A percentile compares a stretch with the other conserved stretches of the same genome.
Evolutionary conservation across 1,140 invertebrate genomes (phyloP).

Genomic region (Calliopsis andreniformis): DNA sequence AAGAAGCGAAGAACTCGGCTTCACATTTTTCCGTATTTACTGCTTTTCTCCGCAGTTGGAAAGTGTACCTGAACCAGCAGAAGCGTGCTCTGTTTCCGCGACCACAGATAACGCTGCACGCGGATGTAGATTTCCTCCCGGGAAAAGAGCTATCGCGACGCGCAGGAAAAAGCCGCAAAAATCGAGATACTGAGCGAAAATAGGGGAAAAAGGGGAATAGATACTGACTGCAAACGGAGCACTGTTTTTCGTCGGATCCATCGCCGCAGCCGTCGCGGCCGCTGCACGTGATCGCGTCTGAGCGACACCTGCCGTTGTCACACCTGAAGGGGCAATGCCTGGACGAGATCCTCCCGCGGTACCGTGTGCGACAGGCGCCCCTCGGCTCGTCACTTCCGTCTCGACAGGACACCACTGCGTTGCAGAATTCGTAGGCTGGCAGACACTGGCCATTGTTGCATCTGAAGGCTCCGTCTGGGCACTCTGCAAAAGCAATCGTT

Average conservation of each 20-base stretch:
- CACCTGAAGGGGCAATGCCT: slow-evolving; percentile 89
- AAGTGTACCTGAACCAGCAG: too few relatives aligned
- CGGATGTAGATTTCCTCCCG: too few relatives aligned
- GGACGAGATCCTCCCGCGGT: slow-evolving; percentile 68
- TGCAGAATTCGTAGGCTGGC: slow-evolving; percentile 94
- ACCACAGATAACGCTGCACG: too few relatives aligned
- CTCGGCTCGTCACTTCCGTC: slow-evolving; percentile 93
- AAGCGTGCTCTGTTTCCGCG: too few relatives aligned
- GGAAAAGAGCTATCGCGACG: too few relatives aligned
- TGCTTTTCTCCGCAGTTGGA: too few relatives aligned
- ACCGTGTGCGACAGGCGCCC: slow-evolving; percentile 85
- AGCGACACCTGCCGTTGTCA: slow-evolving; percentile 92
- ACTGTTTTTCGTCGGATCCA: slow-evolving; percentile 91
- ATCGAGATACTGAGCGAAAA: slow-evolving; percentile 89
- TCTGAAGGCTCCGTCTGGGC: slow-evolving; percentile 90
- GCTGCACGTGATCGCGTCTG: slow-evolving; percentile 92
- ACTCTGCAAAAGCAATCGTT: slow-evolving; percentile 72
- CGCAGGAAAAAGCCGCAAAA: too few relatives aligned
- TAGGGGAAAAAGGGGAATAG: slow-evolving; percentile 72
- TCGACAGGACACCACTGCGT: slow-evolving; percentile 91
- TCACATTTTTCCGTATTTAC: too few relatives aligned
- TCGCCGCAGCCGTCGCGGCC: slow-evolving; percentile 95
- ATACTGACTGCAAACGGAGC: slow-evolving; percentile 92
- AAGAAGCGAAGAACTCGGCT: too few relatives aligned
- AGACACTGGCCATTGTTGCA: slow-evolving; percentile 92